Conservation (phyloP, 2,797 vertebrate genomes). For the Spinibarbus caldwelli region DNA sequence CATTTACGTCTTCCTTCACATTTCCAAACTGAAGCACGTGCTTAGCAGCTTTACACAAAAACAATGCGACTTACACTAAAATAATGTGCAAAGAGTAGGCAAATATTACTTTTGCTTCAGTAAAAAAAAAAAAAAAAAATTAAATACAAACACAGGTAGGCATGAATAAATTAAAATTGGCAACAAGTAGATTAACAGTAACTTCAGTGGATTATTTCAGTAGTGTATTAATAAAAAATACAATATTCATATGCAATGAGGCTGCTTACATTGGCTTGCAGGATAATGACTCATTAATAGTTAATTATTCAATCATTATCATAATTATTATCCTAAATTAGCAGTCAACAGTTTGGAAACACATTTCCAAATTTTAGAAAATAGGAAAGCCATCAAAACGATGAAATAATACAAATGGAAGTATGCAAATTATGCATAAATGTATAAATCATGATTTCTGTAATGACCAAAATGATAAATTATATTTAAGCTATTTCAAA, state of each 20-base stretch:
- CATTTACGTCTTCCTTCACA: background rate
- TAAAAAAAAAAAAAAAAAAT: too few species aligned
- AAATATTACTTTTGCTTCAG: slow-evolving; percentile 69
- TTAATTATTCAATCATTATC: background rate
- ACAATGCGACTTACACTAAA: slow-evolving; percentile 1
- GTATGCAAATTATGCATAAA: background rate
- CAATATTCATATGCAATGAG: slow-evolving; percentile 75
- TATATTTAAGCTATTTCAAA: background rate
- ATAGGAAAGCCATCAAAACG: background rate
- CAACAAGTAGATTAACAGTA: slow-evolving; percentile 52
- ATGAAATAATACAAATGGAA: background rate
- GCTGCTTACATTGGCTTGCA: slow-evolving; percentile 59
- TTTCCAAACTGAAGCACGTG: background rate
- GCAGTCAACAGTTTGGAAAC: background rate
- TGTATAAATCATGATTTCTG: background rate
- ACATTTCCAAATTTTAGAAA: background rate
- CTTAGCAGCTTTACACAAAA: slow-evolving; percentile 23
- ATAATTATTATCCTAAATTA: too few species aligned
- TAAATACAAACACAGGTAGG: slow-evolving; percentile 37
- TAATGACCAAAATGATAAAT: background rate
- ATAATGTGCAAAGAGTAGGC: slow-evolving; percentile 9
- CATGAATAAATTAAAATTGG: slow-evolving; percentile 34
- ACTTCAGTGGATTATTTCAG: slow-evolving; percentile 50
- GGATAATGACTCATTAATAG: background rate
- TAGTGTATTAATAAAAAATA: slow-evolving; percentile 60